Conservation (phyloP, 2,888 invertebrate genomes). For the Ormyrus pomaceus region DNA sequence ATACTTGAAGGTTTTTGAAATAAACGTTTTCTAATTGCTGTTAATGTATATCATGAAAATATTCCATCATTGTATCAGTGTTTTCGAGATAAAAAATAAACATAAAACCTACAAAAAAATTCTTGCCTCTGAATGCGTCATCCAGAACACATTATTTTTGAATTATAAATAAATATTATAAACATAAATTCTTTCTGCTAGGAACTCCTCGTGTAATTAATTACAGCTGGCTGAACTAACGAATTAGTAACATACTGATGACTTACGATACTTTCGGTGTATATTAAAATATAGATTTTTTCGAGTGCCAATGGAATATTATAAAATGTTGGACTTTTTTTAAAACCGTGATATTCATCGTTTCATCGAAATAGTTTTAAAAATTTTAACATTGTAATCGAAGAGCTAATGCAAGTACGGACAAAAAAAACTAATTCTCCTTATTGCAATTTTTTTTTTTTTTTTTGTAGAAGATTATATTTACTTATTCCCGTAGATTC, state of each 20-base stretch:
- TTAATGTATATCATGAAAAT: background rate
- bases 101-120: background rate
- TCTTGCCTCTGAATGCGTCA: background rate
- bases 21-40: too few relatives aligned
- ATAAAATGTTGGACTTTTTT: background rate
- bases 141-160: background rate
- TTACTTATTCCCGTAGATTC: too few relatives aligned
- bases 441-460: too few relatives aligned
- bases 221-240: background rate
- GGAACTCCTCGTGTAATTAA: constrained; percentile 24
- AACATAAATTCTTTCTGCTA: constrained; percentile 10
- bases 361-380: too few relatives aligned
- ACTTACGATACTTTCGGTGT: background rate
- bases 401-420: too few relatives aligned
- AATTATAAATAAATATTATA: background rate
- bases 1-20: too few relatives aligned
- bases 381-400: too few relatives aligned
- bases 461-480: too few relatives aligned
- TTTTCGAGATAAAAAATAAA: background rate
- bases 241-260: background rate
- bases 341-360: too few relatives aligned
- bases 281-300: constrained; percentile 17
- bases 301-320: constrained; percentile 48
- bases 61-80: background rate
- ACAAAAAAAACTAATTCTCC: too few relatives aligned